Percentiles rank a stretch among this genome's conserved stretches.
These are phyloP conservation scores for Chrysolina americana DNA, from an alignment of 2,888 invertebrate species.

Conservation along the genomic window DNA sequence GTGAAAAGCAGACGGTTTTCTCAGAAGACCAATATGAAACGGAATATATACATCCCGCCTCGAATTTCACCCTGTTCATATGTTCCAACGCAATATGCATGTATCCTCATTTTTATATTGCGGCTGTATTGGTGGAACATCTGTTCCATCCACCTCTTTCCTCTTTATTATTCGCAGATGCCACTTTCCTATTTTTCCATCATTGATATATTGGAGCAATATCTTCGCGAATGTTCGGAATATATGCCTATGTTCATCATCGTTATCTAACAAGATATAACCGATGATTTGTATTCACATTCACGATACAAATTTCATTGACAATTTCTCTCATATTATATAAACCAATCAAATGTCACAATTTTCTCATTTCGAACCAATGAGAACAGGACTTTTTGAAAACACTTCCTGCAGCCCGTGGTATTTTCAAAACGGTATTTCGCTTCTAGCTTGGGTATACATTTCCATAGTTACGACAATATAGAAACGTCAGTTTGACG, in stretches of 20 bases:
- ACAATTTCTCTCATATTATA: too few relatives aligned
- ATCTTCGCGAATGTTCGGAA: conserved; percentile 25
- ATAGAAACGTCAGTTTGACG: too few relatives aligned
- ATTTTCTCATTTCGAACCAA: too few relatives aligned
- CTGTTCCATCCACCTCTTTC: conserved; percentile 48
- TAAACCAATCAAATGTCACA: too few relatives aligned
- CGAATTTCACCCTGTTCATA: conserved; percentile 57
- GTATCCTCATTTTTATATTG: conserved; percentile 53
- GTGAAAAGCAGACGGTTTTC: conserved; percentile 57
- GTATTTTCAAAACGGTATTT: too few relatives aligned
- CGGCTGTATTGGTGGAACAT: conserved; percentile 49
- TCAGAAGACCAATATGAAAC: conserved; percentile 61
- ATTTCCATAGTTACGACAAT: too few relatives aligned
- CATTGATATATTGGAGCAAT: conserved; percentile 31
- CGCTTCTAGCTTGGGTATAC: too few relatives aligned
- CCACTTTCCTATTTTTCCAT: conserved; percentile 48
- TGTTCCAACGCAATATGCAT: conserved; percentile 57
- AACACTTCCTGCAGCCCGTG: too few relatives aligned
- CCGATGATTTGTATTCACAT: too few relatives aligned
- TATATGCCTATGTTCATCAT: background rate
- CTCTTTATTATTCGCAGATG: conserved; percentile 49
- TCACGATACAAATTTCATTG: too few relatives aligned
- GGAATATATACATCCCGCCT: conserved; percentile 58
- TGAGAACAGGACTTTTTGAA: too few relatives aligned
- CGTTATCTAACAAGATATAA: background rate